Conservation (phyloP, 2,888 invertebrate species). For the Pycnomerus fuliginosus region DNA sequence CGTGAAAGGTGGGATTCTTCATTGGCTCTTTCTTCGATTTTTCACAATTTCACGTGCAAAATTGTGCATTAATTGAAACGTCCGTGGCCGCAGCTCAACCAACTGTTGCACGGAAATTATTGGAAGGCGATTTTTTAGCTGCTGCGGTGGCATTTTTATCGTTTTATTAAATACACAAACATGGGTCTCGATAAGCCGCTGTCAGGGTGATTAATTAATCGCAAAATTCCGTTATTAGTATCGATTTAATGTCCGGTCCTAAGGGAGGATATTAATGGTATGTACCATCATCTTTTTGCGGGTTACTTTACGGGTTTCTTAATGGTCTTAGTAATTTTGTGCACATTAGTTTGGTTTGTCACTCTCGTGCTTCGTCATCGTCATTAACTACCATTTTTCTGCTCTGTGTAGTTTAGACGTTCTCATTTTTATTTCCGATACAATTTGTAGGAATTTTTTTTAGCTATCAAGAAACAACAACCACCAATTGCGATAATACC, state of each 20-base stretch:
- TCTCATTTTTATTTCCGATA: too few species aligned
- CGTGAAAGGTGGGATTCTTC: too few species aligned
- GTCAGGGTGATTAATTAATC: slow-evolving; percentile 24
- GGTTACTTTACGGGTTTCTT: slow-evolving; percentile 6
- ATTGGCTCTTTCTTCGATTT: too few species aligned
- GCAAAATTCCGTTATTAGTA: slow-evolving; percentile 23
- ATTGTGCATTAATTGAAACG: background rate
- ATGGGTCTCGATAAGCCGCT: slow-evolving; percentile 18
- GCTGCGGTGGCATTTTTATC: slow-evolving; percentile 9
- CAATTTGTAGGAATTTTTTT: too few species aligned
- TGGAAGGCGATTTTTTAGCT: slow-evolving; percentile 7
- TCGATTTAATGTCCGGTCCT: slow-evolving; percentile 16
- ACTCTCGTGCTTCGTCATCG: too few species aligned
- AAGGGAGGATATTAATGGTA: slow-evolving; percentile 9
- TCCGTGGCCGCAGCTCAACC: slow-evolving; percentile 3
- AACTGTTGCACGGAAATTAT: slow-evolving; percentile 2
- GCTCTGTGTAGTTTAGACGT: too few species aligned
- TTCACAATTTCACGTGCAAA: too few species aligned
- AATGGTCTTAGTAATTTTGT: slow-evolving; percentile 16
- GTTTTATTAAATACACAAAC: slow-evolving; percentile 16
- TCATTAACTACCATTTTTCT: too few species aligned
- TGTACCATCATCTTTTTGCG: slow-evolving; percentile 13
- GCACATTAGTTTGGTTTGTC: too few species aligned
- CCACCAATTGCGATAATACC: too few species aligned
- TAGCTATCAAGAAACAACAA: too few species aligned